Percentiles rank a stretch among this genome's conserved stretches.
These are phyloP conservation scores for Oncorhynchus nerka DNA, from an alignment of 2,113 vertebrate genomes.

Conservation along the genomic window DNA sequence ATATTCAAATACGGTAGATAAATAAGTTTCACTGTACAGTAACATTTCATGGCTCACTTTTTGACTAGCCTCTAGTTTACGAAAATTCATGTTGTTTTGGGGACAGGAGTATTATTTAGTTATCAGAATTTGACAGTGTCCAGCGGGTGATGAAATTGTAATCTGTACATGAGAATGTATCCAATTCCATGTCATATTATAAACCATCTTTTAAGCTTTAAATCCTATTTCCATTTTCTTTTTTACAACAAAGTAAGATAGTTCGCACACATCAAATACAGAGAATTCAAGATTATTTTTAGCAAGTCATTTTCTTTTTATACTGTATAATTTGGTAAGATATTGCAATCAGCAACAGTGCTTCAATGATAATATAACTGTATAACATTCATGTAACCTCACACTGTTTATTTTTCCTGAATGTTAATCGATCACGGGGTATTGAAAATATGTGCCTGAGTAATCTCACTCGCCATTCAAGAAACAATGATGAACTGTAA, in stretches of 20 bases:
- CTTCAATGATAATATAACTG: slow-evolving; percentile 24
- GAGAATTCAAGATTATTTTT: neutral
- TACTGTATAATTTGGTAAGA: neutral
- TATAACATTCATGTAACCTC: slow-evolving; percentile 31
- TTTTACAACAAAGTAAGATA: neutral
- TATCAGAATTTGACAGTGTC: slow-evolving; percentile 6
- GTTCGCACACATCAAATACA: neutral
- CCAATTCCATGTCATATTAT: slow-evolving; percentile 23
- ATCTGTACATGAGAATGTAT: slow-evolving; percentile 56
- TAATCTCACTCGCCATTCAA: slow-evolving; percentile 44
- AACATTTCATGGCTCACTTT: slow-evolving; percentile 2
- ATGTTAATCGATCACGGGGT: slow-evolving; percentile 7
- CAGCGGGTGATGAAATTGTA: slow-evolving; percentile 14
- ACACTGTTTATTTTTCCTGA: slow-evolving; percentile 15
- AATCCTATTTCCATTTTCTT: slow-evolving; percentile 28
- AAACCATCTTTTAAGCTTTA: slow-evolving; percentile 10
- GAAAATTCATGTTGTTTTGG: slow-evolving; percentile 15
- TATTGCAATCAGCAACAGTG: neutral
- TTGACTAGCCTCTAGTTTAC: slow-evolving; percentile 18
- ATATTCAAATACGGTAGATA: slow-evolving; percentile 21
- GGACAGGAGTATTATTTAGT: neutral
- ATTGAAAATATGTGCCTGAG: slow-evolving; percentile 62
- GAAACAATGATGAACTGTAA: slow-evolving; percentile 50
- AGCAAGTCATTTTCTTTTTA: slow-evolving; percentile 17
- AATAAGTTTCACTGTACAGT: neutral